These are phyloP conservation scores for Ginglymostoma cirratum DNA, from an alignment of 2,113 vertebrate species.

Conservation along the genomic window DNA sequence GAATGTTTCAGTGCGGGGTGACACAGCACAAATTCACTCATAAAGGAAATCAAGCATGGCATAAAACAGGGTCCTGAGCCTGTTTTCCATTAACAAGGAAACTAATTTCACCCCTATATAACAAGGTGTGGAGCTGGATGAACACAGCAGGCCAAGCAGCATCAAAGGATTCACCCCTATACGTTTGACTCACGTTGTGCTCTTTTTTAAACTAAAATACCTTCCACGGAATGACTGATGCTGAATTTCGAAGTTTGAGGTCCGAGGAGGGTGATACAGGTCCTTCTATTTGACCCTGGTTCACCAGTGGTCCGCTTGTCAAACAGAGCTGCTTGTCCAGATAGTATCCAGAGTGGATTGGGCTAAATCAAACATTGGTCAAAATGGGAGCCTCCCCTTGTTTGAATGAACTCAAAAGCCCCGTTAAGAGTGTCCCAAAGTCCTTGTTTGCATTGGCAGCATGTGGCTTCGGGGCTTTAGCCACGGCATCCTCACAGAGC, in stretches of 20 bases:
- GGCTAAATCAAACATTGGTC: constrained; percentile 39
- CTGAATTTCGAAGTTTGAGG: neutral
- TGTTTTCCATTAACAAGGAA: neutral
- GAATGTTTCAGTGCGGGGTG: neutral
- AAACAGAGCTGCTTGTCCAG: neutral
- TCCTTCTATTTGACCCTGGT: neutral
- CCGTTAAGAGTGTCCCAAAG: constrained; percentile 39
- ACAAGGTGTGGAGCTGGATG: no score
- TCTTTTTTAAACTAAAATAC: neutral
- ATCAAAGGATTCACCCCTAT: neutral
- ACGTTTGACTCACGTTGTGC: neutral
- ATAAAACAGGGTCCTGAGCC: neutral
- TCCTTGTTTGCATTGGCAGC: constrained; percentile 33
- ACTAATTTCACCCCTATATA: neutral
- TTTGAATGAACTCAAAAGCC: constrained; percentile 1
- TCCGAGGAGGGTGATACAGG: neutral
- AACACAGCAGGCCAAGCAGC: no score
- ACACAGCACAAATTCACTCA: neutral
- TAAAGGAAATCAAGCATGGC: neutral
- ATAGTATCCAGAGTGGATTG: neutral
- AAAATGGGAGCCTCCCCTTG: constrained; percentile 37
- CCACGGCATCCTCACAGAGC: constrained; percentile 44
- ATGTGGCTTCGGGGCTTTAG: constrained; percentile 61
- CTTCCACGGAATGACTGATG: neutral
- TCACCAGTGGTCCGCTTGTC: neutral